Evolutionary conservation across 2,797 vertebrate genomes (phyloP).

Genomic region (Loris lydekkerianus): DNA sequence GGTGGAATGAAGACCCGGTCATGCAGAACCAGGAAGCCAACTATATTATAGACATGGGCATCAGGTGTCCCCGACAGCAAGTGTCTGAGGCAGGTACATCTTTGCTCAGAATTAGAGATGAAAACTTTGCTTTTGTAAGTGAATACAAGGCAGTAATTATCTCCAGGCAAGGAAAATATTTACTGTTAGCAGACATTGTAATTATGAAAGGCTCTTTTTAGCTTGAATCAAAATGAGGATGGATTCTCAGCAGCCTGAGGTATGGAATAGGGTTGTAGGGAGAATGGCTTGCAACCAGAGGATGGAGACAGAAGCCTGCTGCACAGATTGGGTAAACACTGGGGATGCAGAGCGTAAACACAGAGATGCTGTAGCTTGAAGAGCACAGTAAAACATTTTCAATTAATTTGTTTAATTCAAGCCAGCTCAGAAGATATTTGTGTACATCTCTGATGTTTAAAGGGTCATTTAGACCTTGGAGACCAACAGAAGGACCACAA

Average conservation of each 20-base stretch:
- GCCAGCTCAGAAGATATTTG: not conserved
- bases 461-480: not conserved
- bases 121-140: slow-evolving; percentile 13
- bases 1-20: not conserved
- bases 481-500: not conserved
- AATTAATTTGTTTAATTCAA: slow-evolving; percentile 22
- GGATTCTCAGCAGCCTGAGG: not conserved
- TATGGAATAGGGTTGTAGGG: not conserved
- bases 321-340: not conserved
- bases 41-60: not conserved
- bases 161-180: not conserved
- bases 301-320: not conserved
- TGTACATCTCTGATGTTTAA: not conserved
- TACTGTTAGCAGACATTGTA: not conserved
- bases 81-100: not conserved
- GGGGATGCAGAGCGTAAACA: not conserved
- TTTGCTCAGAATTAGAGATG: slow-evolving; percentile 9
- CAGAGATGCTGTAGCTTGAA: not conserved
- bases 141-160: slow-evolving; percentile 39
- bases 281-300: not conserved
- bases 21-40: not conserved
- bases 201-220: not conserved
- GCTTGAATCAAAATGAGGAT: not conserved
- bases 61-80: not conserved
- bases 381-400: not conserved